These are phyloP conservation scores for Cyclopterus lumpus DNA, from an alignment of 2,797 vertebrate genomes.

Conservation along the genomic window DNA sequence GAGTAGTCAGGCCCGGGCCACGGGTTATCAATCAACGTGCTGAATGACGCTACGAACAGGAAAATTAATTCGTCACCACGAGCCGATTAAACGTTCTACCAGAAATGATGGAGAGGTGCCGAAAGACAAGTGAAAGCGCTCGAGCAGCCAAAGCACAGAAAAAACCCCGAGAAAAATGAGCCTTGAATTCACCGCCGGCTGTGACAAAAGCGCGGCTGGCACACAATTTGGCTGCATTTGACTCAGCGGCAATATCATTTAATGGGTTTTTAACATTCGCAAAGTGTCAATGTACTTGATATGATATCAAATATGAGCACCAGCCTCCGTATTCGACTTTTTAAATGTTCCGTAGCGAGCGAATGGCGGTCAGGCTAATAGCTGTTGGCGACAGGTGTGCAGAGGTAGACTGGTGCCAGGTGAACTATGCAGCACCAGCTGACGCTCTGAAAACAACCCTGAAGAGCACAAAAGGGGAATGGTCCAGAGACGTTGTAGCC, in stretches of 20 bases:
- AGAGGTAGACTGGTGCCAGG: neutral
- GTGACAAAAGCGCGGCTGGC: slow-evolving; percentile 21
- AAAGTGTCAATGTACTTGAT: slow-evolving; percentile 27
- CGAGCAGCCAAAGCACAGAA: slow-evolving; percentile 17
- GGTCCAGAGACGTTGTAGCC: neutral
- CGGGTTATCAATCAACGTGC: slow-evolving; percentile 70
- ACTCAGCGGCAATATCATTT: slow-evolving; percentile 18
- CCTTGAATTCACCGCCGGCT: slow-evolving; percentile 24
- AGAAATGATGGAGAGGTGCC: slow-evolving; percentile 13
- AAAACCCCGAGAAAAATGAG: neutral
- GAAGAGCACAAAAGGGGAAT: slow-evolving; percentile 5
- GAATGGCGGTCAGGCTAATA: neutral
- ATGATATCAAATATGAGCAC: slow-evolving; percentile 13
- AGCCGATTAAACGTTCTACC: slow-evolving; percentile 61
- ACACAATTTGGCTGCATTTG: slow-evolving; percentile 25
- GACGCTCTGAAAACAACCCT: slow-evolving; percentile 14
- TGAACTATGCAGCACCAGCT: slow-evolving; percentile 25
- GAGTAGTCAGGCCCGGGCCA: slow-evolving; percentile 50
- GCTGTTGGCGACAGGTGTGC: neutral
- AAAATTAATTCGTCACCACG: slow-evolving; percentile 60
- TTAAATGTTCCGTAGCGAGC: neutral
- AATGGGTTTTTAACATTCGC: slow-evolving; percentile 1
- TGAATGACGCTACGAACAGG: slow-evolving; percentile 49
- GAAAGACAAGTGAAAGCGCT: slow-evolving; percentile 22
- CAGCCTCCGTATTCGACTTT: slow-evolving; percentile 27